Base-by-base conservation (phyloP, 2,888 invertebrate species). In the Noctua comes region DNA sequence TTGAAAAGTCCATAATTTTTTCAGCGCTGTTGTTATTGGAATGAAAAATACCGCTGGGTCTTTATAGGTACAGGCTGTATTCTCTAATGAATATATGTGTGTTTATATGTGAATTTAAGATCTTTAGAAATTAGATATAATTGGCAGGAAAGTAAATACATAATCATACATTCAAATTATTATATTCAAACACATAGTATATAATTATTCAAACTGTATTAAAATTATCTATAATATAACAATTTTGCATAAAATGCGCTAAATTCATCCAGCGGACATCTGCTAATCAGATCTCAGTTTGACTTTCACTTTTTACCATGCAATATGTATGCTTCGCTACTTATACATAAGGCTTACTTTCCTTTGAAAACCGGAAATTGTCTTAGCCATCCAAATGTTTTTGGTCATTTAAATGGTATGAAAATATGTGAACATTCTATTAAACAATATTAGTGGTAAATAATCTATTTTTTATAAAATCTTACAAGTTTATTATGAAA, bases 301-400 rank as follows among this genome's bases (percentile, higher is more conserved):
- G 6, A 72, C 85, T 82, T 81, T 81, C 69, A 73, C 69, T 69
- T 70, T 70, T 31, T 21, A 59, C 16, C 18, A 31, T 16, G 40
- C 62, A 7, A 80, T 54, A 76, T 69, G 36, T 65, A 51, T 36
- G n/a, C n/a, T 16, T 71, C n/a, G 0, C 0, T 0, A 0, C 18
- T n/a, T 48, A 8, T 4, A 1, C 8, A 43, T 57, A 80, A 85
- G 54, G 71, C 7, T 71, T 21, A 71, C 8, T 48, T 68, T 84
- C 46, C 46, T 64, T 40, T 77, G 31, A 21, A n/a, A 43, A 5
- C 16, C 18, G 1, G 10, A 36, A n/a, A 48, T 40, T 40, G 1
- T 46, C 21, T 31, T 31, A 43, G n/a, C 1, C 10, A 18, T 0
- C 1, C 0, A 77, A 59, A 59, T 16, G 0, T 7, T 24, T 40